Evolutionary conservation across 2,113 vertebrate genomes (phyloP).

Genomic region (Garra rufa): DNA sequence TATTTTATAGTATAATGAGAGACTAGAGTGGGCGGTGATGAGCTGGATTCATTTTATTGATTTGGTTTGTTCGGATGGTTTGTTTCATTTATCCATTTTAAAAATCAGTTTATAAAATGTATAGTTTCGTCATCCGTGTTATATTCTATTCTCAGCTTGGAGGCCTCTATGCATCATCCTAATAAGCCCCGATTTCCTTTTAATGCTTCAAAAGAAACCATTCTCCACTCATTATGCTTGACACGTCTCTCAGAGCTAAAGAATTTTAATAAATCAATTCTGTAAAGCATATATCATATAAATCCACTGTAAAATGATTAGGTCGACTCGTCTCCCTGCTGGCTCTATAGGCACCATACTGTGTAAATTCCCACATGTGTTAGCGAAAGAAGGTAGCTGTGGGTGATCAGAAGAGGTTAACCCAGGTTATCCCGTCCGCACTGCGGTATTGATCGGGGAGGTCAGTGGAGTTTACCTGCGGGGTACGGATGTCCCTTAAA

Average conservation of each 20-base stretch:
- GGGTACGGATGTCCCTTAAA: slow-evolving; percentile 28
- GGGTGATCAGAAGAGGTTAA: slow-evolving; percentile 18
- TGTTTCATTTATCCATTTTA: not conserved
- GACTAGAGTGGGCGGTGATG: not conserved
- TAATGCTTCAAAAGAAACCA: slow-evolving; percentile 1
- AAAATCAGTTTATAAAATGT: not conserved
- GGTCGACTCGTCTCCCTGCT: not conserved
- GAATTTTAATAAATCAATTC: slow-evolving; percentile 25
- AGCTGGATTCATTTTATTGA: not conserved
- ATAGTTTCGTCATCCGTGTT: not conserved
- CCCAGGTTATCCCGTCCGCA: not conserved
- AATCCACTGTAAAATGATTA: not conserved
- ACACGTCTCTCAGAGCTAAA: slow-evolving; percentile 6
- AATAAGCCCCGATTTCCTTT: not conserved
- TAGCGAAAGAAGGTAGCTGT: not conserved
- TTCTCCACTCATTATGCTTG: not conserved
- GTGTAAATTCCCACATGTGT: slow-evolving; percentile 9
- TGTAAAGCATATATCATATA: not conserved
- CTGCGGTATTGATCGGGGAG: slow-evolving; percentile 8
- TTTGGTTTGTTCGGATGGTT: not conserved
- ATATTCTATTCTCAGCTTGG: not conserved
- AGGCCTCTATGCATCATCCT: not conserved
- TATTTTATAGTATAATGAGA: not conserved
- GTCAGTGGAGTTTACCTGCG: slow-evolving; percentile 27
- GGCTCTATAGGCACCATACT: not conserved